Evolutionary conservation across 2,797 vertebrate species (phyloP), one percentile per base, ranked within the genome.

Genomic region (Microchirus variegatus): DNA sequence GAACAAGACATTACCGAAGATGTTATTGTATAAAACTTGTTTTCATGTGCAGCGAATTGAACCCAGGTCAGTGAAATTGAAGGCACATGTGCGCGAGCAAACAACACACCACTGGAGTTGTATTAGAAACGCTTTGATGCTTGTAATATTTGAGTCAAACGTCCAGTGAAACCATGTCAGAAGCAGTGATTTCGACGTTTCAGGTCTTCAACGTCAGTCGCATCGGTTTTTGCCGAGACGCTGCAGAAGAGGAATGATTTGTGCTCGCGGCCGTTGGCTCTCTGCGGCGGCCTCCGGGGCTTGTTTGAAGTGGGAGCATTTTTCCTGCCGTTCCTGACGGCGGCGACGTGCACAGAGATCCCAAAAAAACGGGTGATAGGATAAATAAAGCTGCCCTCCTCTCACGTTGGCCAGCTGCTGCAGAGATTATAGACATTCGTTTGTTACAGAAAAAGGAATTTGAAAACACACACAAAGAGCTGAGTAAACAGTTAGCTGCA

Each of bases 1-100:
- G 37, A 55, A 31, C 15, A 26, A 47, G 53, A 35, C 52, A 11
- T 7, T 16, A 4, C 5, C 35, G 14, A 26, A 26, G 40, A 14
- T 53, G 37, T 46, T 47, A 22, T 26, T 62, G 41, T 53, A 38
- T 43, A 41, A 47, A 49, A 41, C 43, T 15, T 41, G 43, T 16
- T 49, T 35, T 31, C 52, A 46, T 16, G 9, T 40, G 35, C n/a
- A 8, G 37, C 37, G 46, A 49, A 49, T 36, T 50, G 12, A 51
- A 44, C 46, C 12, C 16, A 51, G 26, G 53, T 57, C 26, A 14
- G 0, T n/a, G 40, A 44, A 65, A 56, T 37, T 49, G 18, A 51
- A 64, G 38, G 46, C 53, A 56, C 62, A 50, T 64, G 62, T 64
- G 40, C 13, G 4, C 13, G 4, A 22, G 40, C 10, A 43, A 51